Base-by-base conservation (phyloP, 2,113 vertebrate genomes). In the Apteryx mantelli region DNA sequence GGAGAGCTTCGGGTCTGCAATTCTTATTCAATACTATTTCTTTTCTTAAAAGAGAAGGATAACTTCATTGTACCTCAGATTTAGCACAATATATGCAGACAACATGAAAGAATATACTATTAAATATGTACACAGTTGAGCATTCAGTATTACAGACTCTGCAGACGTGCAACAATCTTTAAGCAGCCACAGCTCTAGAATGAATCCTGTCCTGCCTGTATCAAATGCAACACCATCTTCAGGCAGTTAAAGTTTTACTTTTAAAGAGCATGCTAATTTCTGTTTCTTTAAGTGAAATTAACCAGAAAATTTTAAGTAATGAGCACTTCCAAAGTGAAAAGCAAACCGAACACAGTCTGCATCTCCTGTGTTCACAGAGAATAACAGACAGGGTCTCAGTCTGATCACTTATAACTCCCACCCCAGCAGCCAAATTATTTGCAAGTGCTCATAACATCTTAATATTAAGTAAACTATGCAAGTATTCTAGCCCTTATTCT, bases 221-320 rank as follows among this genome's bases (percentile, higher is more conserved):
- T 66, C 60, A 86, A 70, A 89, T 42, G 15, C 78, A 69, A 20
- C 56, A n/a, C 25, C 12, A 0, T 55, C 86, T 61, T 71, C 52
- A 66, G n/a, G 32, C 68, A 87, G 65, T 75, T 83, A 61, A 0
- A 76, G 15, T 61, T 80, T 63, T 71, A 26, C 64, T 58, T 63
- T 63, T 68, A 42, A 90, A 84, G 34, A 52, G 52, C 28, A 63
- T 0, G 3, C 28, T 26, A 76, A 53, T 42, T 75, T 70, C 5
- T 52, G 46, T 61, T 90, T 89, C 78, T 81, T 89, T 77, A 83
- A 87, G 78, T 48, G 75, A 87, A 94, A 84, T 73, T 84, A 83
- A 79, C 11, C 11, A 76, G 42, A 83, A 83, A 61, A 46, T 46
- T 87, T 81, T 26, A 77, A 71, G 28, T 73, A 87, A 68, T 77